A percentile compares a stretch with the other conserved stretches of the same genome.
Evolutionary conservation across 2,113 vertebrate species (phyloP).

Genomic region (Nothoprocta pentlandii): DNA sequence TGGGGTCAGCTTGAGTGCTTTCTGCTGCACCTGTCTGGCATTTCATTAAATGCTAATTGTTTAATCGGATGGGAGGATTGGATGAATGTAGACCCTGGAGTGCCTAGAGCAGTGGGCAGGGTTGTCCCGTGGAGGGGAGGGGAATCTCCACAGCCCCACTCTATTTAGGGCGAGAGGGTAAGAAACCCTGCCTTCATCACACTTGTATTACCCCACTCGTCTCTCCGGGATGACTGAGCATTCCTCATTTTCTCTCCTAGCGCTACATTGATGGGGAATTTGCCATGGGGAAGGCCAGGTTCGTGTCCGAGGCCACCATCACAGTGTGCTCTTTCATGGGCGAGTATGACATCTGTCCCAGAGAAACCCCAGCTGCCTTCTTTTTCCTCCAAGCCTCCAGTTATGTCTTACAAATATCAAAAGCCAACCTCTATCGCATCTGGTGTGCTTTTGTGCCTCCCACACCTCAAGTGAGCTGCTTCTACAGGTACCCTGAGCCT

Average conservation of each 20-base stretch:
- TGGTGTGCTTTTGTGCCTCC: slow-evolving; percentile 46
- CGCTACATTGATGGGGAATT: slow-evolving; percentile 83
- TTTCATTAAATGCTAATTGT: background rate
- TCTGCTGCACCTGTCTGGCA: fast-evolving
- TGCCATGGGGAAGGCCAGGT: slow-evolving; percentile 63
- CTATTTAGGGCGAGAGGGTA: background rate
- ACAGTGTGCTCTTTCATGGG: slow-evolving; percentile 81
- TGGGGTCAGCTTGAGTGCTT: background rate
- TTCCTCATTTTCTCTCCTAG: slow-evolving; percentile 39
- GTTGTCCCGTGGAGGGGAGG: background rate
- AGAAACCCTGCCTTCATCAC: fast-evolving
- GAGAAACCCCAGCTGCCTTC: background rate
- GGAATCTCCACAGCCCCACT: background rate
- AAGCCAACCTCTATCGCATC: slow-evolving; percentile 69
- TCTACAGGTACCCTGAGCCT: background rate
- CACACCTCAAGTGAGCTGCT: slow-evolving; percentile 58
- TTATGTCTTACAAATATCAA: slow-evolving; percentile 54
- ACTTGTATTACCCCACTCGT: fast-evolving
- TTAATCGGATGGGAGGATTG: background rate
- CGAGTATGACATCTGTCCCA: slow-evolving; percentile 84
- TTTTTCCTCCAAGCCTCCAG: slow-evolving; percentile 68
- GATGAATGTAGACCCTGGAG: background rate
- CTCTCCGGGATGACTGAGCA: background rate
- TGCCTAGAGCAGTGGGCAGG: fast-evolving
- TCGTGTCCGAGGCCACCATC: slow-evolving; percentile 43